These are phyloP conservation scores for Lymantria monacha DNA, from an alignment of 2,888 invertebrate species.

Conservation along the genomic window DNA sequence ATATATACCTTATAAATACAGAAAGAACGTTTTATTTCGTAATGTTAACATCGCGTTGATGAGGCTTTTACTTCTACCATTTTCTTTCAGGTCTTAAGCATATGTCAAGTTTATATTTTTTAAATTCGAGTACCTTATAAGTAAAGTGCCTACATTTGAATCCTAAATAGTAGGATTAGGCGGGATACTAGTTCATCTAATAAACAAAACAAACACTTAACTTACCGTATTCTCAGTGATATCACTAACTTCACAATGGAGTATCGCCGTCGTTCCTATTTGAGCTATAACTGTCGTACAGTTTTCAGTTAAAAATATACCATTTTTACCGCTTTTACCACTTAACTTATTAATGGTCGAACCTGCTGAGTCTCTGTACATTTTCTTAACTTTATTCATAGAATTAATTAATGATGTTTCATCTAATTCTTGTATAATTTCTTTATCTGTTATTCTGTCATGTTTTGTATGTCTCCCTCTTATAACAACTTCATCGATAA, in stretches of 20 bases:
- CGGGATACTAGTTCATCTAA: too few relatives aligned
- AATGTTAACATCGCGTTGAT: too few relatives aligned
- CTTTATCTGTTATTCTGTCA: constrained; percentile 56
- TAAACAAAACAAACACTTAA: constrained; percentile 9
- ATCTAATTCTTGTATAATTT: constrained; percentile 58
- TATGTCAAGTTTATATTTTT: too few relatives aligned
- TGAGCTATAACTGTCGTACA: constrained; percentile 85
- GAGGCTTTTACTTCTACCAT: too few relatives aligned
- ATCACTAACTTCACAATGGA: constrained; percentile 85
- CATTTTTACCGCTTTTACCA: constrained; percentile 60
- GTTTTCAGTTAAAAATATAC: constrained; percentile 83
- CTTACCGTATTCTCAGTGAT: constrained; percentile 85
- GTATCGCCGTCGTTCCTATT: constrained; percentile 83
- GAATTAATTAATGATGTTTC: constrained; percentile 58
- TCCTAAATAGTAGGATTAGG: too few relatives aligned
- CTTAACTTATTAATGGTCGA: constrained; percentile 70
- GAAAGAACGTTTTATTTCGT: too few relatives aligned
- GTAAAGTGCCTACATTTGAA: too few relatives aligned
- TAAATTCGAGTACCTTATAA: too few relatives aligned
- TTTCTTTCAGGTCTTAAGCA: too few relatives aligned
- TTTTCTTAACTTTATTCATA: constrained; percentile 73
- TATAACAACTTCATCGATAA: constrained; percentile 52
- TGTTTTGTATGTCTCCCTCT: constrained; percentile 53
- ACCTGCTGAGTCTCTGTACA: constrained; percentile 74
- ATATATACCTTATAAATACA: too few relatives aligned